Conservation (phyloP, 2,113 vertebrate species). For the Loxodonta africana region DNA sequence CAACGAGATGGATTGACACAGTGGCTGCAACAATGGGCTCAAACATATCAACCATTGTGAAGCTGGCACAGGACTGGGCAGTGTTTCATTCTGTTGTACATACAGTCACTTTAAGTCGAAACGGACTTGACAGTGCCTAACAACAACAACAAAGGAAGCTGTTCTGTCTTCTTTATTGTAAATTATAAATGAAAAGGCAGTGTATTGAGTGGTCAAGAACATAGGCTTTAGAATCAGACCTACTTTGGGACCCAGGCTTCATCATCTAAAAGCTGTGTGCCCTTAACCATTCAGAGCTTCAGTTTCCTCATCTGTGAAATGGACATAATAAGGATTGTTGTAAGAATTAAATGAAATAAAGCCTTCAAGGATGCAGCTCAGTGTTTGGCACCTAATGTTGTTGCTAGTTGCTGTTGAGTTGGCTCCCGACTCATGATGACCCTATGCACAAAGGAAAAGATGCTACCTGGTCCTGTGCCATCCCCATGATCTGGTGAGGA, state of each 20-base stretch:
- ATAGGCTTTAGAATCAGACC: constrained; percentile 5
- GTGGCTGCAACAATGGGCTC: no score
- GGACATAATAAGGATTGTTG: not conserved
- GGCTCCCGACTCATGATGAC: not conserved
- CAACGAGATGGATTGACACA: no score
- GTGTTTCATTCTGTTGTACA: no score
- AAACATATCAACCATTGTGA: no score
- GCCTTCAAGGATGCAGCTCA: not conserved
- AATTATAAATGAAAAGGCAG: constrained; percentile 39
- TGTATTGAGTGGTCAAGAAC: not conserved
- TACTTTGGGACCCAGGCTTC: not conserved
- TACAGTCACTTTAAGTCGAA: no score
- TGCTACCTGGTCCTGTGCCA: not conserved
- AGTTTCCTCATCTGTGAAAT: not conserved
- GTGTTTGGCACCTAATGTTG: not conserved
- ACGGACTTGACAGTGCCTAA: no score
- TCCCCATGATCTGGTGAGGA: not conserved
- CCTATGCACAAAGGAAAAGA: not conserved
- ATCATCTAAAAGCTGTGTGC: not conserved
- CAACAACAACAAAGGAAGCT: not conserved
- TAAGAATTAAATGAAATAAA: constrained; percentile 10
- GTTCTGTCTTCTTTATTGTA: not conserved
- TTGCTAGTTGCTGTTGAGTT: not conserved
- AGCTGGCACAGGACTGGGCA: no score
- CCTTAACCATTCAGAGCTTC: not conserved